Conservation (phyloP, 2,113 vertebrate species). For the Limnothrissa miodon region DNA sequence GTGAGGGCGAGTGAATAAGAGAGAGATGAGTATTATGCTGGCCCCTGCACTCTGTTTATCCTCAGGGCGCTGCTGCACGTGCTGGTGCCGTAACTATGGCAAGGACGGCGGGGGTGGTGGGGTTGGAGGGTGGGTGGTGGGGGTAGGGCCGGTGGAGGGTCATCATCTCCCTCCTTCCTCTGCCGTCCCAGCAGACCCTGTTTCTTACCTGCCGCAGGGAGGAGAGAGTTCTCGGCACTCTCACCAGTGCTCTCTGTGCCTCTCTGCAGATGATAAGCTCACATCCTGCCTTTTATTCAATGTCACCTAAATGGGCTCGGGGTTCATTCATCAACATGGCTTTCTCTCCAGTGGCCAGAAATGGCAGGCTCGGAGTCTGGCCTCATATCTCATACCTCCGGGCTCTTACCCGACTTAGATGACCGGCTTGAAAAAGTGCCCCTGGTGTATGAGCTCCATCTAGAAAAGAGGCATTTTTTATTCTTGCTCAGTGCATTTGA, state of each 20-base stretch:
- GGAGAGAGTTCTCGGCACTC: conserved; percentile 36
- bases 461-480: neutral
- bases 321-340: conserved; percentile 48
- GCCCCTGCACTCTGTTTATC: neutral
- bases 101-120: neutral
- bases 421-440: neutral
- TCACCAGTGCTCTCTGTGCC: conserved; percentile 39
- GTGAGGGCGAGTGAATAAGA: neutral
- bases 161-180: neutral
- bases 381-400: neutral
- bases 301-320: conserved; percentile 51
- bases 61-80: neutral
- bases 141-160: neutral
- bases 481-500: neutral
- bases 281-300: conserved; percentile 59
- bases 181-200: conserved; percentile 32
- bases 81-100: neutral
- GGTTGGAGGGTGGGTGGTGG: too few relatives aligned
- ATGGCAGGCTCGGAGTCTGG: conserved; percentile 26
- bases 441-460: neutral
- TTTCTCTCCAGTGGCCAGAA: conserved; percentile 5
- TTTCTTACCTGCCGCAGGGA: conserved; percentile 42
- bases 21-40: neutral
- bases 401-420: neutral
- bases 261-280: conserved; percentile 50